phyloP scores from a whole-genome alignment of 2,888 invertebrate genomes.

The Philereme vetulata region DNA sequence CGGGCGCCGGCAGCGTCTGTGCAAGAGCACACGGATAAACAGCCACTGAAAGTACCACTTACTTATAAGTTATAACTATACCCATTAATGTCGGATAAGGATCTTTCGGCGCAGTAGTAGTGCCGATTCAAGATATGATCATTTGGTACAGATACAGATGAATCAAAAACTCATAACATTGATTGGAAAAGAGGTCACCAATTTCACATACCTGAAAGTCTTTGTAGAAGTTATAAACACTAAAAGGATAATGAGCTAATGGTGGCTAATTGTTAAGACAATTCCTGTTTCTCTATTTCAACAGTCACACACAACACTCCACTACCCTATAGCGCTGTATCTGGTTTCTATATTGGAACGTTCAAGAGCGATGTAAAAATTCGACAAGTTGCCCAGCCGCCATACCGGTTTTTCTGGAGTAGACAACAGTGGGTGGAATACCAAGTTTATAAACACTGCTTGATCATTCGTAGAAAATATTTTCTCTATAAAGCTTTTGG shows the following conservation, averaged over 20 bases:
- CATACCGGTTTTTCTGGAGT: slow-evolving; percentile 53
- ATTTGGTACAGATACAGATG: slow-evolving; percentile 10
- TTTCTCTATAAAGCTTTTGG: slow-evolving; percentile 13
- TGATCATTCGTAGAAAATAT: slow-evolving; percentile 18
- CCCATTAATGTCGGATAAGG: slow-evolving; percentile 26
- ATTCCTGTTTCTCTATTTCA: slow-evolving; percentile 49
- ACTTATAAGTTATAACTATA: slow-evolving; percentile 31
- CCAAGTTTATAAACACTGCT: slow-evolving; percentile 18
- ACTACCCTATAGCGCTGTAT: slow-evolving; percentile 55
- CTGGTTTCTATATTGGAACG: slow-evolving; percentile 66
- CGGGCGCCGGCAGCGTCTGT: slow-evolving; percentile 62
- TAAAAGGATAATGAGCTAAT: too few relatives aligned
- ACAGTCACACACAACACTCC: slow-evolving; percentile 35
- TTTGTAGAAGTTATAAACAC: too few relatives aligned
- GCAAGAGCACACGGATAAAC: slow-evolving; percentile 31
- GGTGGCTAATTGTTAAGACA: slow-evolving; percentile 19
- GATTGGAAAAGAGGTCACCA: background rate
- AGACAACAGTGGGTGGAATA: slow-evolving; percentile 37
- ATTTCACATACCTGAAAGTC: too few relatives aligned
- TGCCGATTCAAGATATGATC: slow-evolving; percentile 7
- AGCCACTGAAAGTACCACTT: slow-evolving; percentile 37
- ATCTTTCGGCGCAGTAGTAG: slow-evolving; percentile 14
- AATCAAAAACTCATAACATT: background rate
- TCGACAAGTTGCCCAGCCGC: slow-evolving; percentile 51
- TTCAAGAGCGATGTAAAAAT: slow-evolving; percentile 63